Evolutionary conservation across 2,113 vertebrate species (phyloP).

Genomic region (Dipodomys stephensi): DNA sequence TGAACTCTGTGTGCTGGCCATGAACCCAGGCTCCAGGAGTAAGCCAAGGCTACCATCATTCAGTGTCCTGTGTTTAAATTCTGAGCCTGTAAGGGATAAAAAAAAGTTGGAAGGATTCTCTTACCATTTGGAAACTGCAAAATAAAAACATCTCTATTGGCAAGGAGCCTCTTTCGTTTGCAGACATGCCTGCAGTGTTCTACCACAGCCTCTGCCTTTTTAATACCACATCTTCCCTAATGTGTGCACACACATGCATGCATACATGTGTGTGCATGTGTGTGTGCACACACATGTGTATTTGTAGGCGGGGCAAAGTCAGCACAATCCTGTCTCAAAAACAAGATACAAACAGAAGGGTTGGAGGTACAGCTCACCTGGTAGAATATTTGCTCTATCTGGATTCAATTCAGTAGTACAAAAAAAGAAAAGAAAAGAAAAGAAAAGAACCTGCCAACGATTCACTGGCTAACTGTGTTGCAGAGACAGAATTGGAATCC

Average conservation of each 20-base stretch:
- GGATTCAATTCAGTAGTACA: too few relatives aligned
- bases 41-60: slow-evolving; percentile 45
- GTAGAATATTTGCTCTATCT: too few relatives aligned
- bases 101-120: slow-evolving; percentile 43
- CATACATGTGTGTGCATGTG: background rate
- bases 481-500: background rate
- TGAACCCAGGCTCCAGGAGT: background rate
- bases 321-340: too few relatives aligned
- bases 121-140: slow-evolving; percentile 57
- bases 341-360: too few relatives aligned
- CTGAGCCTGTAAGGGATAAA: slow-evolving; percentile 43
- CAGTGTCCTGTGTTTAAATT: slow-evolving; percentile 61
- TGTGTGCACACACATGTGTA: background rate
- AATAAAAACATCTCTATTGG: slow-evolving; percentile 53
- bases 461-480: too few relatives aligned
- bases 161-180: slow-evolving; percentile 35
- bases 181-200: background rate
- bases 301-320: too few relatives aligned
- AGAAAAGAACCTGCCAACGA: too few relatives aligned
- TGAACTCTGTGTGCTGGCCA: background rate
- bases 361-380: too few relatives aligned
- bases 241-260: too few relatives aligned
- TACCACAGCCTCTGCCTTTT: too few relatives aligned
- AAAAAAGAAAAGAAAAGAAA: too few relatives aligned
- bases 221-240: too few relatives aligned